Evolutionary conservation across 2,888 invertebrate genomes (phyloP).

Genomic region (Thymelicus lineola): DNA sequence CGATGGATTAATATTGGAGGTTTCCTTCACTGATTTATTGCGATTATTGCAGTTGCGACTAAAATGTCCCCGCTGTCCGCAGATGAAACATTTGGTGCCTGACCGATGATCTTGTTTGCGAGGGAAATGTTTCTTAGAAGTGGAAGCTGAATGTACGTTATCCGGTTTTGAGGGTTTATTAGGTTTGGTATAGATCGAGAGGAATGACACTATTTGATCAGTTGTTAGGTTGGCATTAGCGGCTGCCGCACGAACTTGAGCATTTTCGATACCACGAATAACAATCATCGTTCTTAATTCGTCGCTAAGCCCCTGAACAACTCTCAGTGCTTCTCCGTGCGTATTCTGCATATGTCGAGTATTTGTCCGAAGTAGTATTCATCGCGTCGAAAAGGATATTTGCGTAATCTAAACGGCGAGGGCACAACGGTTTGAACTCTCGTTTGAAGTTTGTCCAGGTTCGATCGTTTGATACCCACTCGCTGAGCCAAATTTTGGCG

Average conservation of each 20-base stretch:
- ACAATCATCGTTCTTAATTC: not conserved
- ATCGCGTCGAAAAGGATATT: slow-evolving; percentile 6
- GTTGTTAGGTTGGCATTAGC: not conserved
- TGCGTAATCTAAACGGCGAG: not conserved
- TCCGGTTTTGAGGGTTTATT: too few relatives aligned
- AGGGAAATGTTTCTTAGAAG: too few relatives aligned
- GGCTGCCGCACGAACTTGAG: not conserved
- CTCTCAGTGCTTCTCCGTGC: not conserved
- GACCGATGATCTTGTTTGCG: too few relatives aligned
- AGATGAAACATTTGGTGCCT: too few relatives aligned
- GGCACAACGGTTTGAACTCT: slow-evolving; percentile 12
- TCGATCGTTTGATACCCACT: not conserved
- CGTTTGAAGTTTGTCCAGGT: not conserved
- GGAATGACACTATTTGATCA: not conserved
- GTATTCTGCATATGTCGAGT: not conserved
- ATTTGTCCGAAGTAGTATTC: slow-evolving; percentile 8
- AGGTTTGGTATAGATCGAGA: not conserved
- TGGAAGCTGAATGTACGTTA: too few relatives aligned
- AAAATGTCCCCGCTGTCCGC: too few relatives aligned
- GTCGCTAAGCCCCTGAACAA: not conserved
- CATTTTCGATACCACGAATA: not conserved
- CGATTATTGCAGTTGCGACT: too few relatives aligned
- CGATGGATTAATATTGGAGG: too few relatives aligned
- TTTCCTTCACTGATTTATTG: too few relatives aligned
- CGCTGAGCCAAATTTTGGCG: not conserved